Conservation (phyloP, 2,113 vertebrate genomes). For the Tyto alba region DNA sequence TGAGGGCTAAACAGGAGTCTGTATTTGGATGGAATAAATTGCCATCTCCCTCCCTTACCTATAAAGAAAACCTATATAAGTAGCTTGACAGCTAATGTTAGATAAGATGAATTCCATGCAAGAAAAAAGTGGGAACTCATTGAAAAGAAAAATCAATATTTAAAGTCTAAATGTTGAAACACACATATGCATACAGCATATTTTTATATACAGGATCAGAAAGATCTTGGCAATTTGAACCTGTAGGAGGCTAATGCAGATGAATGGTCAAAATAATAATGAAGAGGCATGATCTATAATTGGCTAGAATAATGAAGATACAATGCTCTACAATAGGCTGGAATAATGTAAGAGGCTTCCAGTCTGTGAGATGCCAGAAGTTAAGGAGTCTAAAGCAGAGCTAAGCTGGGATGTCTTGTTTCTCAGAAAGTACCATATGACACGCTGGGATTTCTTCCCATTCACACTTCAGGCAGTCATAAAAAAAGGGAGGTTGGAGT, state of each 20-base stretch:
- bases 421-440: neutral
- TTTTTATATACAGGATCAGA: neutral
- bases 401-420: constrained; percentile 48
- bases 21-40: neutral
- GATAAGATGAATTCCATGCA: neutral
- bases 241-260: neutral
- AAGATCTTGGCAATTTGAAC: neutral
- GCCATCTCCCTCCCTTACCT: neutral
- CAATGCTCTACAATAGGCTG: neutral
- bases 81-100: neutral
- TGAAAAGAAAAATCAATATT: neutral
- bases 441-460: constrained; percentile 46
- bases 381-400: constrained; percentile 21
- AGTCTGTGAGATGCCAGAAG: neutral
- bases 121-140: neutral
- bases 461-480: constrained; percentile 34
- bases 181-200: neutral
- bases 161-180: neutral
- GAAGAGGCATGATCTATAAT: neutral
- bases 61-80: neutral
- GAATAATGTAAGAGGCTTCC: neutral
- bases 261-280: neutral
- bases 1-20: neutral
- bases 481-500: neutral
- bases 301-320: neutral